Conservation (phyloP, 2,888 invertebrate genomes). For the Pollenia angustigena region DNA sequence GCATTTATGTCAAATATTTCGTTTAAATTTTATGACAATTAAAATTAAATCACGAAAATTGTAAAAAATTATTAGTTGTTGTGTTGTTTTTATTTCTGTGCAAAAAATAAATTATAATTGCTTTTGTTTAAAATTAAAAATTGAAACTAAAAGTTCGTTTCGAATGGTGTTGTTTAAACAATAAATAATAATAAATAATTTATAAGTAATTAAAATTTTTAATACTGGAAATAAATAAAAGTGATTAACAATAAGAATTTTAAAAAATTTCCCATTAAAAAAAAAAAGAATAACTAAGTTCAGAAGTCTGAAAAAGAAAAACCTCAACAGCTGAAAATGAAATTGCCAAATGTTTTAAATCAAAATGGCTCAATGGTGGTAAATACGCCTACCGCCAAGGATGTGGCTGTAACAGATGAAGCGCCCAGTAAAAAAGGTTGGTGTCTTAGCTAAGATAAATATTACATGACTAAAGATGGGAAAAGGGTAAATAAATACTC, state of each 20-base stretch:
- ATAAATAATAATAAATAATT: conserved; percentile 65
- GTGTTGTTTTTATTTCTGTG: conserved; percentile 38
- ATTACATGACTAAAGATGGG: too few relatives aligned
- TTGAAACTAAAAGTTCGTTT: conserved; percentile 27
- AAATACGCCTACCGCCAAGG: conserved; percentile 58
- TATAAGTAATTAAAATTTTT: conserved; percentile 60
- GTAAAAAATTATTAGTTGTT: conserved; percentile 14
- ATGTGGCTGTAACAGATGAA: conserved; percentile 45
- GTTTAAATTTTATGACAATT: conserved; percentile 47
- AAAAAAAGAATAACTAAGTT: background rate
- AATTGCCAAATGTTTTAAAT: conserved; percentile 66
- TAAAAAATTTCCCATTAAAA: conserved; percentile 25
- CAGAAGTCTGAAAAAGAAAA: background rate
- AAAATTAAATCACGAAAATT: conserved; percentile 57
- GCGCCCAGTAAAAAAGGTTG: conserved; percentile 68
- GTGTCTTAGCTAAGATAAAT: conserved; percentile 31
- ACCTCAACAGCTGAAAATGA: conserved; percentile 53
- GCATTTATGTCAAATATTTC: conserved; percentile 39
- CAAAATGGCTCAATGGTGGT: conserved; percentile 70
- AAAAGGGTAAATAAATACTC: too few relatives aligned
- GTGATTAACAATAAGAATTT: conserved; percentile 10
- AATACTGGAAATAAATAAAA: background rate
- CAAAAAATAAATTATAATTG: conserved; percentile 42
- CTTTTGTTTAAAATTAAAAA: conserved; percentile 50
- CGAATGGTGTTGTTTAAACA: conserved; percentile 48